Evolutionary conservation across 1,140 invertebrate species (phyloP).

Genomic region (Drosophila equinoxialis): DNA sequence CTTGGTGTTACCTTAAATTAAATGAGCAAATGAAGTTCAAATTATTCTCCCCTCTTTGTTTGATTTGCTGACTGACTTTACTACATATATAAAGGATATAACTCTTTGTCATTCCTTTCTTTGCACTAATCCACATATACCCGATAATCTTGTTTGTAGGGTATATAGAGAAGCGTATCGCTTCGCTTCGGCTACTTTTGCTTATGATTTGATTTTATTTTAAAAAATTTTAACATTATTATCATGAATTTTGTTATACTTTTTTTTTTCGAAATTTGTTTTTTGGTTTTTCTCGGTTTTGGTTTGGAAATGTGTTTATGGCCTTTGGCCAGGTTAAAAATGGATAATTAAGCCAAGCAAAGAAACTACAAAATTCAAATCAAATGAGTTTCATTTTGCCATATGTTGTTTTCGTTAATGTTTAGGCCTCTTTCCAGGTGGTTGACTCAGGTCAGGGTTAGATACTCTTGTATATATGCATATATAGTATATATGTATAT

Average conservation of each 20-base stretch:
- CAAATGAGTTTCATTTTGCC: constrained; percentile 13
- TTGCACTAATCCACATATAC: neutral
- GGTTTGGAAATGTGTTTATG: constrained; percentile 17
- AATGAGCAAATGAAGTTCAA: too few relatives aligned
- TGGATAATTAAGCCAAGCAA: constrained; percentile 16
- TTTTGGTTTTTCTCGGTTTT: neutral
- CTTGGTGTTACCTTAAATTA: neutral
- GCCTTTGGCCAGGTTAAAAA: constrained; percentile 4
- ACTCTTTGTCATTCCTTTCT: too few relatives aligned
- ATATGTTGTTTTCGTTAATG: neutral
- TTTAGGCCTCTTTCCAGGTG: constrained; percentile 12
- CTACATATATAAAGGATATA: too few relatives aligned
- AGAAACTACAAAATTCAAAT: constrained; percentile 6
- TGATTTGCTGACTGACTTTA: too few relatives aligned
- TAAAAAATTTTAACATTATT: neutral
- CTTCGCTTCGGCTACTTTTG: constrained; percentile 6
- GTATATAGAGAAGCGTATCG: neutral
- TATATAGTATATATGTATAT: too few relatives aligned
- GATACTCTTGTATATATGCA: too few relatives aligned
- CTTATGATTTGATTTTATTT: neutral
- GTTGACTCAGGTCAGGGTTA: constrained; percentile 20
- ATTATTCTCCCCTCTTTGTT: too few relatives aligned
- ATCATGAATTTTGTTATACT: neutral
- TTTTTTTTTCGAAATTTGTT: constrained; percentile 16
- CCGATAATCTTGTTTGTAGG: neutral